Evolutionary conservation across 2,888 invertebrate genomes (phyloP).

Genomic region (Drosophila multiciliata): DNA sequence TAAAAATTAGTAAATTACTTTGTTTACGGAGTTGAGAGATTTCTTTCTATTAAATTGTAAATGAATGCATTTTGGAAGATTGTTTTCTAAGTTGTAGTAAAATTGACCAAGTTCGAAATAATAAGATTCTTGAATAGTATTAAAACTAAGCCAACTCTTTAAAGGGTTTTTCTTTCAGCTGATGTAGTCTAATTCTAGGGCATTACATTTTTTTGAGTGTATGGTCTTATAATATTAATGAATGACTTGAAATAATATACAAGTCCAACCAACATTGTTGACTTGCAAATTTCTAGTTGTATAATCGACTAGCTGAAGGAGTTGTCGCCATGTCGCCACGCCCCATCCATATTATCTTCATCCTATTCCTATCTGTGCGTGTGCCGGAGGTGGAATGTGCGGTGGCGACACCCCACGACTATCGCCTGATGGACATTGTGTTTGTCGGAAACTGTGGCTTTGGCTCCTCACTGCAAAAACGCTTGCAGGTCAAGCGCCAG

Average conservation of each 20-base stretch:
- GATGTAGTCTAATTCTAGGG: not conserved
- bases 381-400: slow-evolving; percentile 2
- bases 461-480: slow-evolving; percentile 80
- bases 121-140: not conserved
- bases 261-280: slow-evolving; percentile 15
- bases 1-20: not conserved
- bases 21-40: not conserved
- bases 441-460: slow-evolving; percentile 83
- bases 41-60: not conserved
- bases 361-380: slow-evolving; percentile 24
- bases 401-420: slow-evolving; percentile 49
- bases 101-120: not conserved
- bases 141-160: not conserved
- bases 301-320: slow-evolving; percentile 4
- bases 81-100: not conserved
- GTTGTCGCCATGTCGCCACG: slow-evolving; percentile 18
- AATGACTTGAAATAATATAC: slow-evolving; percentile 18
- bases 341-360: slow-evolving; percentile 14
- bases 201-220: not conserved
- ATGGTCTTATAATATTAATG: not conserved
- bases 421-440: slow-evolving; percentile 84
- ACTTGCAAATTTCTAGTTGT: slow-evolving; percentile 9
- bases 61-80: not conserved
- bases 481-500: slow-evolving; percentile 90
- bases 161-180: not conserved